Evolutionary conservation across 2,888 invertebrate genomes (phyloP).

Genomic region (Mesochorus sp.): DNA sequence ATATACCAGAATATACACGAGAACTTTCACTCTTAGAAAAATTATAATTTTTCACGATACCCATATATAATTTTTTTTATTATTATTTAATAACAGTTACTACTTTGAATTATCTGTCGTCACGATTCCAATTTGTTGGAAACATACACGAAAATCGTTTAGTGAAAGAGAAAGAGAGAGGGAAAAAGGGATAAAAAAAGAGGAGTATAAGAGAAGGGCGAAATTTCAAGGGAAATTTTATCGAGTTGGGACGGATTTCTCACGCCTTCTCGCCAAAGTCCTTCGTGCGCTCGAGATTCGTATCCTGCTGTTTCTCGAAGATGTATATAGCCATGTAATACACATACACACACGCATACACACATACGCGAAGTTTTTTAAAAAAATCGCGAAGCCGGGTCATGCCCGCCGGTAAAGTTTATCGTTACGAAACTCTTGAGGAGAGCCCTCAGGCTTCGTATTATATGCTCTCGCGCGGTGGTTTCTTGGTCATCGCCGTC

Average conservation of each 20-base stretch:
- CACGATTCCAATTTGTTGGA: background rate
- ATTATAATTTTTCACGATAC: conserved; percentile 29
- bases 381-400: conserved; percentile 57
- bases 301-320: conserved; percentile 58
- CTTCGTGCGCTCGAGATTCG: conserved; percentile 43
- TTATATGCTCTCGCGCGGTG: conserved; percentile 60
- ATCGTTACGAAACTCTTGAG: conserved; percentile 56
- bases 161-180: background rate
- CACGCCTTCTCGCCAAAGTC: conserved; percentile 46
- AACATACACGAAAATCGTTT: background rate
- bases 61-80: background rate
- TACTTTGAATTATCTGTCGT: background rate
- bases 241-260: conserved; percentile 41
- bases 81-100: background rate
- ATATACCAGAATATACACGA: too few relatives aligned
- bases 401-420: conserved; percentile 64
- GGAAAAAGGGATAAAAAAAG: background rate
- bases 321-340: background rate
- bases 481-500: conserved; percentile 48
- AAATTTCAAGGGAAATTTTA: conserved; percentile 39
- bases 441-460: conserved; percentile 55
- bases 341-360: background rate
- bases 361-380: conserved; percentile 4
- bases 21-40: conserved; percentile 49
- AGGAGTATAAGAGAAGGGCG: conserved; percentile 1